phyloP scores from a whole-genome alignment of 37 sponge, comb jelly and placozoan genomes.

The Oopsacas minuta region DNA sequence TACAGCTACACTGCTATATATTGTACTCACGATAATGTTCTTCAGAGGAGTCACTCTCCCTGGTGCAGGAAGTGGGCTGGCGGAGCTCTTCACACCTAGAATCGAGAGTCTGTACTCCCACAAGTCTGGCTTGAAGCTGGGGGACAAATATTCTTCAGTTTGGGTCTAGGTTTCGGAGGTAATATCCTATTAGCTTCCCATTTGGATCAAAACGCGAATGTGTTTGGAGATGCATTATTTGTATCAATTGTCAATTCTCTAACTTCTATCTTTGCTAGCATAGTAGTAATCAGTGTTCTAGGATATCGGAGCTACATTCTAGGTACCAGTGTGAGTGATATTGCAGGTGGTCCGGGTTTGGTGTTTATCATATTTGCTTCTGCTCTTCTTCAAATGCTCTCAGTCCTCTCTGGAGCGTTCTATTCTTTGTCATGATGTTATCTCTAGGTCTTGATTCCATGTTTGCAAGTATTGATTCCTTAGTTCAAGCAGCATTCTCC shows the following conservation, averaged over 20 bases:
- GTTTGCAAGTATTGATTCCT: constrained; percentile 73
- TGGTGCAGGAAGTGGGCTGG: constrained; percentile 77
- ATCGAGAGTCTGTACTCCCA: constrained; percentile 41
- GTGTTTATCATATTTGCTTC: constrained; percentile 74
- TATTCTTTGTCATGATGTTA: constrained; percentile 90
- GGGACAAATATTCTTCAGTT: constrained; percentile 91
- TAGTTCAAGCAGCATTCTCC: constrained; percentile 23
- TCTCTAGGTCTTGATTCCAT: constrained; percentile 76
- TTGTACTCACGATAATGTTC: constrained; percentile 71
- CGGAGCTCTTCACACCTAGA: constrained; percentile 49
- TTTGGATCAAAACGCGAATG: constrained; percentile 43
- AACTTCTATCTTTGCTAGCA: constrained; percentile 68
- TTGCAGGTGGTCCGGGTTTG: constrained; percentile 65
- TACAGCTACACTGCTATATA: constrained; percentile 77
- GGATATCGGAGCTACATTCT: constrained; percentile 50
- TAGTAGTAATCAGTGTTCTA: constrained; percentile 70
- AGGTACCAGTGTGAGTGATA: constrained; percentile 23
- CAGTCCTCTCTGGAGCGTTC: constrained; percentile 67
- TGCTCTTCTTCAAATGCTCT: constrained; percentile 57
- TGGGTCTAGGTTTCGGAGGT: constrained; percentile 79
- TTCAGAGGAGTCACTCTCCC: constrained; percentile 87
- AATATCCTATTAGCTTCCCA: constrained; percentile 76
- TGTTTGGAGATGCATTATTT: constrained; percentile 51
- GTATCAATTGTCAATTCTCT: constrained; percentile 67
- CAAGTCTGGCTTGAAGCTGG: constrained; percentile 88